Percentiles rank a stretch among this genome's conserved stretches.
These are phyloP conservation scores for Acropora yongei DNA, from an alignment of 64 coral and sea anemone genomes.

Conservation along the genomic window DNA sequence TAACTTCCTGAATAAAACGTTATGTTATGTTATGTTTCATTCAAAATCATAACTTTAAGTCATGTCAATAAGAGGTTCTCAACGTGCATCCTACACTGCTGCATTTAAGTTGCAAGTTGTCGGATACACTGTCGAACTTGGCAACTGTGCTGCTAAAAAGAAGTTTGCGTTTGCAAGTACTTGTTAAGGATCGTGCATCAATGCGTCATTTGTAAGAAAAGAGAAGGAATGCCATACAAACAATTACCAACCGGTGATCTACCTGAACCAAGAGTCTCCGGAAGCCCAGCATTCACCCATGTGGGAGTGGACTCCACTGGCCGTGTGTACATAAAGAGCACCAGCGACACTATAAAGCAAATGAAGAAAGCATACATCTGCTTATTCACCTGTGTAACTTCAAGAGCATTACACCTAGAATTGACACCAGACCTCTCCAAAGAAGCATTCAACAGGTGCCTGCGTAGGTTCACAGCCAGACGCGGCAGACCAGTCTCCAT, in stretches of 20 bases:
- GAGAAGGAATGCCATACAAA: slow-evolving; percentile 29
- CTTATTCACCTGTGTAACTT: slow-evolving; percentile 68
- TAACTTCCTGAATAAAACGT: no score
- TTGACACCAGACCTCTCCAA: slow-evolving; percentile 48
- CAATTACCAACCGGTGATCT: slow-evolving; percentile 33
- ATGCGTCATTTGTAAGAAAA: slow-evolving; percentile 67
- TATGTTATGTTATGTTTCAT: no score
- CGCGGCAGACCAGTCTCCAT: slow-evolving; percentile 59
- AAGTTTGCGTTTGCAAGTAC: background rate
- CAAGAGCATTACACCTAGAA: slow-evolving; percentile 72
- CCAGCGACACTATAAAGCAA: slow-evolving; percentile 2
- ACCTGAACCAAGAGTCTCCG: slow-evolving; percentile 53
- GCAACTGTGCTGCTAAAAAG: no score
- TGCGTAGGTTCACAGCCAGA: slow-evolving; percentile 60
- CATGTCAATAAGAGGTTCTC: no score
- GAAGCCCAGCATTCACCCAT: slow-evolving; percentile 48
- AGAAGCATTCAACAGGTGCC: slow-evolving; percentile 69
- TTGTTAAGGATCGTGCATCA: slow-evolving; percentile 46
- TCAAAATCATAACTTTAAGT: no score
- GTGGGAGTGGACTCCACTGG: slow-evolving; percentile 72
- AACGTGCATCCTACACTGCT: no score
- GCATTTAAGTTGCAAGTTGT: no score
- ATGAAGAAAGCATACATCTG: slow-evolving; percentile 68
- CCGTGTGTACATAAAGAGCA: slow-evolving; percentile 60
- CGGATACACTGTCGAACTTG: no score